Base-by-base conservation (phyloP, 2,888 invertebrate genomes). In the Andrena dorsata region DNA sequence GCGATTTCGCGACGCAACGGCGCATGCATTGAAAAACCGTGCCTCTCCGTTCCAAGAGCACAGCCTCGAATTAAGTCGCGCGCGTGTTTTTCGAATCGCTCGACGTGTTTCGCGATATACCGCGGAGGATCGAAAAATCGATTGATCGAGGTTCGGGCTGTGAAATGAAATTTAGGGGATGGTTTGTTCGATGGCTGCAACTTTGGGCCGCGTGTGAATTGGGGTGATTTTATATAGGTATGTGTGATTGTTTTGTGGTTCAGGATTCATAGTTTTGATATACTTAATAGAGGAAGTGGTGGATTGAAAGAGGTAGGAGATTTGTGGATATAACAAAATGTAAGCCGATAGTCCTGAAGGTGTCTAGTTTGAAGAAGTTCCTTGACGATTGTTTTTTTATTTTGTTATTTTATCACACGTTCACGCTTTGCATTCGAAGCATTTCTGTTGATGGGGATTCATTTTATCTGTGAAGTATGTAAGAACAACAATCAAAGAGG, bases 1-100 rank as follows among this genome's bases (percentile, higher is more conserved):
- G 30, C 66, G 75, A 84, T 83, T 72, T 78, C 66, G 61, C 69
- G 70, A 20, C 10, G 58, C 77, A 83, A 65, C 76, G 68, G 65
- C 70, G 76, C 77, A 20, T 65, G 83, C 77, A 68, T 56, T 32
- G 69, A 51, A 73, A 65, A 32, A 32, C n/a, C 30, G 30, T 16
- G 53, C 26, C 51, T 71, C 76, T 60, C 16, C 26, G 32, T 47
- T 76, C 51, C 26, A n/a, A 49, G 51, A 71, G 23, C 23, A 20
- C 63, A 13, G 13, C 10, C 51, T 60, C 75, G 53, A 64, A 63
- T 78, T 68, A 61, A 58, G 61, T 70, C 64, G 51, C 68, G 16
- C 41, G 41, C 16, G 41, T 5, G 3, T 41, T 16, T 41, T 16
- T 16, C 41, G 5, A 41, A 16, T 13, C 16, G 1, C 16, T 4